phyloP scores from a whole-genome alignment of 2,797 vertebrate species.

The Neosalanx taihuensis region DNA sequence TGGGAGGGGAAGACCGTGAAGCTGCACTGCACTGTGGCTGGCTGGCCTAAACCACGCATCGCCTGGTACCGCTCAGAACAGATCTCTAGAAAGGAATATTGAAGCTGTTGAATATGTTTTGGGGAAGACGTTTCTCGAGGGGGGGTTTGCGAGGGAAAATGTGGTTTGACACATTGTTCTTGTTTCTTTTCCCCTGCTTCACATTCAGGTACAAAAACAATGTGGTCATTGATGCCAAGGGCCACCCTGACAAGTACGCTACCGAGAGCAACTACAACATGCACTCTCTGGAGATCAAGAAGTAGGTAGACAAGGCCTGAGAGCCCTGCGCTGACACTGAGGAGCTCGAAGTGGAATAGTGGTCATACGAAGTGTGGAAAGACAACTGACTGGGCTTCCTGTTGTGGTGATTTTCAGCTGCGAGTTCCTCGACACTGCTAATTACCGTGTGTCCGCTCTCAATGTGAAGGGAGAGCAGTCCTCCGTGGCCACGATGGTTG shows the following conservation, averaged over 20 bases:
- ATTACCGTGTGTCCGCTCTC: constrained; percentile 89
- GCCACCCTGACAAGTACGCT: constrained; percentile 85
- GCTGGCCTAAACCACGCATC: constrained; percentile 92
- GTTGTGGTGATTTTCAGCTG: constrained; percentile 73
- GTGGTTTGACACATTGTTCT: not conserved
- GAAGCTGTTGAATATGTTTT: not conserved
- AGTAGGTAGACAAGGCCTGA: constrained; percentile 74
- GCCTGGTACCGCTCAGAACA: constrained; percentile 77
- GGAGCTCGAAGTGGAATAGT: too few relatives aligned
- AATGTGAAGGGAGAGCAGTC: constrained; percentile 93
- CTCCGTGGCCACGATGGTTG: constrained; percentile 82
- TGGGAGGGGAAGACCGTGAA: constrained; percentile 90
- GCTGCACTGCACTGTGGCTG: constrained; percentile 88
- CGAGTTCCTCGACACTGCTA: constrained; percentile 89
- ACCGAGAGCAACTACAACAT: constrained; percentile 88
- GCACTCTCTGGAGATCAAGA: constrained; percentile 93
- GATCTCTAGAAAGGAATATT: not conserved
- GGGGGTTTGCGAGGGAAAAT: not conserved
- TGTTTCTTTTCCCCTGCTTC: not conserved
- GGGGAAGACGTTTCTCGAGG: not conserved
- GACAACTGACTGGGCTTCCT: not conserved
- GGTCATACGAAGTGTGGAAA: too few relatives aligned
- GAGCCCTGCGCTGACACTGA: constrained; percentile 16
- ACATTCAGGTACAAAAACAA: constrained; percentile 96
- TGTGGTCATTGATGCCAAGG: constrained; percentile 85